Percentiles rank a stretch among this genome's conserved stretches.
Conservation (phyloP, 2,113 vertebrate species). For the Nothocercus julius region DNA sequence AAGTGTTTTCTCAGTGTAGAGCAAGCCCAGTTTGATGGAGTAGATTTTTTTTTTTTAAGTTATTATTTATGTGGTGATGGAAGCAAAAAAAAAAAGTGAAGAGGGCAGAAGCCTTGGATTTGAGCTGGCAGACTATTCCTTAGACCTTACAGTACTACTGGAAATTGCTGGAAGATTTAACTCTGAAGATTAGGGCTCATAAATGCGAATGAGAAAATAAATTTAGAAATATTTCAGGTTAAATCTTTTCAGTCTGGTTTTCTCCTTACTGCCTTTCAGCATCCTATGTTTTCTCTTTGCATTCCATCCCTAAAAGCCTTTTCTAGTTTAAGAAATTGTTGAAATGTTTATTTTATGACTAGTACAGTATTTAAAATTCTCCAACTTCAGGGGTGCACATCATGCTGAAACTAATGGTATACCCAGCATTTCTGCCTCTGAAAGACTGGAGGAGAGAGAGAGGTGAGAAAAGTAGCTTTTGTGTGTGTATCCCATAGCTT, state of each 20-base stretch:
- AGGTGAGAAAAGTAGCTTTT: not conserved
- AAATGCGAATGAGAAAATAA: conserved; percentile 29
- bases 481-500: not conserved
- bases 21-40: conserved; percentile 17
- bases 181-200: not conserved
- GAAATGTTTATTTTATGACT: conserved; percentile 37
- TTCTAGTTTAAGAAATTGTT: conserved; percentile 31
- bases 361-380: not conserved
- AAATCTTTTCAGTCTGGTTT: conserved; percentile 13
- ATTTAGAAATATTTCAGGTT: conserved; percentile 10
- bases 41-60: not conserved
- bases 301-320: conserved; percentile 32
- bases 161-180: conserved; percentile 11
- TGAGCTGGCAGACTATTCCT: not conserved
- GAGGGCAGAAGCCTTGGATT: not conserved
- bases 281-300: conserved; percentile 30
- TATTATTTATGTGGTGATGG: not conserved
- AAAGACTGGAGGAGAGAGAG: not conserved
- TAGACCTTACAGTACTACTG: not conserved
- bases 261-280: not conserved
- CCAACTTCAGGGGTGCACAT: not conserved
- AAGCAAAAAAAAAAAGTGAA: not conserved
- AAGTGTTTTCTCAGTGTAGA: not conserved
- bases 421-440: not conserved
- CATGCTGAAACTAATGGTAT: not conserved